Base-by-base conservation (phyloP, 2,888 invertebrate species). In the Dysmachus trigonus region DNA sequence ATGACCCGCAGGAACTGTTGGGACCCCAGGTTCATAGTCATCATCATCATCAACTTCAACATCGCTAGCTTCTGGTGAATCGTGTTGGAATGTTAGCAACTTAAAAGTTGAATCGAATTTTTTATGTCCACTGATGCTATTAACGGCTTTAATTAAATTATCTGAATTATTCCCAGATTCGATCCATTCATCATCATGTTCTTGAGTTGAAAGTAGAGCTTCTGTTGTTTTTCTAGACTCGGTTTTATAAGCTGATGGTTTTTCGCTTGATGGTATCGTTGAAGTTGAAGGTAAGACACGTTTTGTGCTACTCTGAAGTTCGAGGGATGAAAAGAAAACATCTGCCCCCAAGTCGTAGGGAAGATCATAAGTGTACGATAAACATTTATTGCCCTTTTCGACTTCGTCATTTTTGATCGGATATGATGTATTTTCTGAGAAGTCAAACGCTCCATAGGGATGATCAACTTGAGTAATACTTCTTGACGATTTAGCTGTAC, bases 251-350 rank as follows among this genome's bases (percentile, higher is more conserved):
- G 73, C 0, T 10, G 72, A 73, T 15, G 35, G 92, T 18, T 93
- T 93, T 0, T 93, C 92, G 82, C 94, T 92, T 0, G 94, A 90
- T 0, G 93, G 92, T 33, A 86, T 81, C 2, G 86, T 33, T 74
- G 86, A 84, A n/a, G 86, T 85, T 13, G 81, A 31, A 0, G 76
- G 27, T 13, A 86, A 38, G 1, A 77, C 18, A 22, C 86, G 85
- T 76, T 95, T 95, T 0, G 94, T 93, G 89, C 95, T 96, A 89
- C 96, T 96, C 89, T 96, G 96, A 15, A 97, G 90, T 90, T 96
- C 96, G 47, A 98, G 91, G 0, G 96, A 96, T 51, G 96, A 96
- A 89, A 98, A 98, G 91, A 98, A 98, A 5, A 97, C 95, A 90
- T 96, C 96, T 0, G 97, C 97, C 87, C 96, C 96, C 4, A 96